Base-by-base conservation (phyloP, 2,797 vertebrate species). In the Anguilla anguilla region DNA sequence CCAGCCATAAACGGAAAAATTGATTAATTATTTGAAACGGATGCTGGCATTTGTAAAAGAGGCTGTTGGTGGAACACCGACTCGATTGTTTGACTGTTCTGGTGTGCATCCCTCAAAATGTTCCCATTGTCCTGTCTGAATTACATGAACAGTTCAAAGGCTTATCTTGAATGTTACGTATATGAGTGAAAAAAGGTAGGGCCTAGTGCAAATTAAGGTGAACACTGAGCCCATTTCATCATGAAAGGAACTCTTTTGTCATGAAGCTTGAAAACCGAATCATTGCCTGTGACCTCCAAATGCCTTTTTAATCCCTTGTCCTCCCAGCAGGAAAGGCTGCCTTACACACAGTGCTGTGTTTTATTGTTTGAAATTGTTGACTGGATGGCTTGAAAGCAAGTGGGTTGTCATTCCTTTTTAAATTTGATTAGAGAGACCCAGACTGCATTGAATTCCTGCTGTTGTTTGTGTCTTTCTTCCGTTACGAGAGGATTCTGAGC, bases 171-270 rank as follows among this genome's bases (percentile, higher is more conserved):
- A 79, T 19, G 74, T 43, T 69, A 79, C 17, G 6, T 72, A 77
- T 19, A 17, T 1, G 35, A 28, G 5, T 79, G 74, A 43, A 79
- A 79, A 46, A 46, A 46, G 74, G 74, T 17, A 43, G 64, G 59
- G 59, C 59, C 59, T 64, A 64, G 72, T 17, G 35, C 35, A 79
- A 2, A 43, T 46, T 19, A 22, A 79, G 74, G 74, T 79, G 74
- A 79, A 46, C 74, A 43, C 35, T 6, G 17, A 79, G 35, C 74
- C 46, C 39, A 46, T 79, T 79, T 79, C 13, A 79, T 43, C 39
- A 22, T 79, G 74, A 79, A 79, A 46, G 74, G 35, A 77, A 15
- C 74, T 22, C 35, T 43, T 79, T 79, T 79, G 74, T 79, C 39
- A 79, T 43, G 6, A 39, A 31, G 72, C 72, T 39, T 77, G 31